phyloP scores from a whole-genome alignment of 2,113 vertebrate species.

The Actenoides hombroni region DNA sequence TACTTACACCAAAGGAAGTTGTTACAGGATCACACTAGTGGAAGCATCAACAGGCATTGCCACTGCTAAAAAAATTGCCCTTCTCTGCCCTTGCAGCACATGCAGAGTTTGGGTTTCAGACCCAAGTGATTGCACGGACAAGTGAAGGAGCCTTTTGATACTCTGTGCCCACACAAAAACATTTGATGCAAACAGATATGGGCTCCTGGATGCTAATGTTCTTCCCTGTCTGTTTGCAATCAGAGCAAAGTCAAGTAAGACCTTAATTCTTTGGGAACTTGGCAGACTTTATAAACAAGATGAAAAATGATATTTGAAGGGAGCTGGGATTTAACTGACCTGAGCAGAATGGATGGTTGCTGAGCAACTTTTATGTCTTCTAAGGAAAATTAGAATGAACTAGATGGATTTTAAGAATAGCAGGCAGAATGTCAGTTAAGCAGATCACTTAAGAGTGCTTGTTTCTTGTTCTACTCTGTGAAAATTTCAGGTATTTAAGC shows the following conservation, averaged over 20 bases:
- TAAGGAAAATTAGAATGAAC: background rate
- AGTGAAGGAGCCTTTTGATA: background rate
- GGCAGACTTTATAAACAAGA: slow-evolving; percentile 1
- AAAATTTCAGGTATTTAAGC: background rate
- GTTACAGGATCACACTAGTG: background rate
- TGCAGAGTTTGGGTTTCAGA: background rate
- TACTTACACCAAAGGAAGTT: background rate
- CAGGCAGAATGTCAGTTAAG: background rate
- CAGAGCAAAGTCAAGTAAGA: background rate
- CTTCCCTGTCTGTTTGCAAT: slow-evolving; percentile 9
- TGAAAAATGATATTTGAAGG: slow-evolving; percentile 30
- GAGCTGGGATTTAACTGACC: background rate
- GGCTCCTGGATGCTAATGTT: background rate
- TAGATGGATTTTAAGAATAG: background rate
- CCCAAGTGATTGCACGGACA: background rate
- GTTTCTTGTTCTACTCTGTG: background rate
- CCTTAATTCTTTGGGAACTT: slow-evolving; percentile 2
- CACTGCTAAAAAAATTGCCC: background rate
- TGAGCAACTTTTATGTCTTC: background rate
- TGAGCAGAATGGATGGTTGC: background rate
- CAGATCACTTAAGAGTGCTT: background rate
- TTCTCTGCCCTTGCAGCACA: background rate
- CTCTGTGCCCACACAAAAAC: background rate
- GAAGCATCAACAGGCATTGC: background rate
- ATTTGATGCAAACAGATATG: background rate